Percentiles rank a stretch among this genome's conserved stretches.
Conservation (phyloP, 2,888 invertebrate genomes). For the Ormyrus nitidulus region DNA sequence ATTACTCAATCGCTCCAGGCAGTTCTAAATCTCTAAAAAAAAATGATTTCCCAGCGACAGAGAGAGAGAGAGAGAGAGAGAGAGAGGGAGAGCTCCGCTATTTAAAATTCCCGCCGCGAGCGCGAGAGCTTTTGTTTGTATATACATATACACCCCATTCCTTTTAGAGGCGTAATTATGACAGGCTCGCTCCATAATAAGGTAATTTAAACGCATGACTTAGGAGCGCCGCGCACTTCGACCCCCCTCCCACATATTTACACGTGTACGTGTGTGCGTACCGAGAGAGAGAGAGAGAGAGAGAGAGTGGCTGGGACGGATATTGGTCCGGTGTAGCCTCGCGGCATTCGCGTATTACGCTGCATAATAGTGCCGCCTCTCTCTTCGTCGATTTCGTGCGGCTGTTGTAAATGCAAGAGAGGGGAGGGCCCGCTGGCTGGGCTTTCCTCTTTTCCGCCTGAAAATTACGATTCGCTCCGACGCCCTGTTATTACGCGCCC, state of each 20-base stretch:
- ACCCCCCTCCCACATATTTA: background rate
- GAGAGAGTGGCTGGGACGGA: background rate
- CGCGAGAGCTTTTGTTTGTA: conserved; percentile 18
- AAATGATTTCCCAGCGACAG: background rate
- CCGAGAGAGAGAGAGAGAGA: too few species aligned
- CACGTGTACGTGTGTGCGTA: background rate
- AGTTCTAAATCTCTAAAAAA: too few species aligned
- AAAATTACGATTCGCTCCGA: conserved; percentile 59
- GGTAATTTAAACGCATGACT: conserved; percentile 75
- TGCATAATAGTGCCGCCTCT: background rate
- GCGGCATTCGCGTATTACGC: conserved; percentile 13
- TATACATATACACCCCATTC: background rate
- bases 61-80: conserved; percentile 25
- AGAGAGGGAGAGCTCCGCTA: conserved; percentile 31
- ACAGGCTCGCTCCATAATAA: conserved; percentile 70
- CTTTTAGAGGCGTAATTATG: conserved; percentile 66
- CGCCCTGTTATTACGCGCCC: conserved; percentile 43
- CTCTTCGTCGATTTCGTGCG: conserved; percentile 1
- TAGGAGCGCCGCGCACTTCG: conserved; percentile 60
- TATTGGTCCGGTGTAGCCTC: conserved; percentile 32
- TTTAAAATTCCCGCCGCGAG: conserved; percentile 33
- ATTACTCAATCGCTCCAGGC: too few species aligned
- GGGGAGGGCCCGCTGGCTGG: conserved; percentile 1
- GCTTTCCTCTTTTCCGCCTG: conserved; percentile 56
- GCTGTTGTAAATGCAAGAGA: background rate